Conservation (phyloP, 2,113 vertebrate species). For the Tauraco erythrolophus region DNA sequence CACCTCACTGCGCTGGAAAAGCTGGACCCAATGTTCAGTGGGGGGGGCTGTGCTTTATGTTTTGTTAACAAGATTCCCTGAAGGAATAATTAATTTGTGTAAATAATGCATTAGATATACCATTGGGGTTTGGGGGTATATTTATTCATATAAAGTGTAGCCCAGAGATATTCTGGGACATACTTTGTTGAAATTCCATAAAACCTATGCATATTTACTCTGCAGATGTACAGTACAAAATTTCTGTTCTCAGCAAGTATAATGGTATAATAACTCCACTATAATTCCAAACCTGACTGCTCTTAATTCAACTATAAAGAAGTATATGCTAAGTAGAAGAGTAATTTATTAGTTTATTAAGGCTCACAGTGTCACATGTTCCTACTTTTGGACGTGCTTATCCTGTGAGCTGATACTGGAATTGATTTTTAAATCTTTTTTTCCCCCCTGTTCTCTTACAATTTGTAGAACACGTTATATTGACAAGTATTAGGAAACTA, state of each 20-base stretch:
- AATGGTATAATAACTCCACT: not conserved
- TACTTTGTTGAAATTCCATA: not conserved
- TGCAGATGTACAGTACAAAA: not conserved
- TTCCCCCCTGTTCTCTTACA: rapidly evolving
- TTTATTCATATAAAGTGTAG: not conserved
- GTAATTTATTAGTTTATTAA: not conserved
- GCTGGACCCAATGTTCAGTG: not conserved
- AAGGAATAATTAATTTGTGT: not conserved
- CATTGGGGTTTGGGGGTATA: not conserved
- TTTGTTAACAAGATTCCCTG: not conserved
- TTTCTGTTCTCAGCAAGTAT: not conserved
- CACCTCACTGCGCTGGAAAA: not conserved
- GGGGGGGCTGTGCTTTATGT: not conserved
- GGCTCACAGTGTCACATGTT: not conserved
- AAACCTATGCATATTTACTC: not conserved
- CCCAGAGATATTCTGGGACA: not conserved
- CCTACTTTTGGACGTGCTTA: not conserved
- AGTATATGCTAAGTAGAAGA: not conserved
- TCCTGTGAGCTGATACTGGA: not conserved
- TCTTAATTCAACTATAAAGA: not conserved
- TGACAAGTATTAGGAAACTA: not conserved
- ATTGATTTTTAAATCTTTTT: not conserved
- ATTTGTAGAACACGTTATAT: not conserved
- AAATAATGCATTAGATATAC: not conserved
- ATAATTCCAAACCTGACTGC: not conserved